A percentile compares a stretch with the other conserved stretches of the same genome.
Conservation (phyloP, 1,140 invertebrate genomes). For the Pristionchus pacificus region DNA sequence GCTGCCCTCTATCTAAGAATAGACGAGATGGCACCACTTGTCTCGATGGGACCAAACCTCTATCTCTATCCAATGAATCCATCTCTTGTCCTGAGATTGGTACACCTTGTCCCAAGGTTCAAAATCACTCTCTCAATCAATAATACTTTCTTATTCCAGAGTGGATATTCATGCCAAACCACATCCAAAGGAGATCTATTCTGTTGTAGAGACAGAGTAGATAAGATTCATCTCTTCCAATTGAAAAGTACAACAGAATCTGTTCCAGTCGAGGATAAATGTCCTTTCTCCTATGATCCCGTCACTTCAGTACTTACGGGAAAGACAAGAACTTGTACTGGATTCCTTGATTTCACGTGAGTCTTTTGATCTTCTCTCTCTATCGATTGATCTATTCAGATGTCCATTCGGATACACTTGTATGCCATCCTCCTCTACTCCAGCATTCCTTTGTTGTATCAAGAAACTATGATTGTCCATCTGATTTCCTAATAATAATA, state of each 20-base stretch:
- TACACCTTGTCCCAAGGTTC: not conserved
- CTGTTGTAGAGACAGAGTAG: no score
- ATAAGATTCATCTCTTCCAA: no score
- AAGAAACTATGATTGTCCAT: no score
- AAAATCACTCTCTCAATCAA: not conserved
- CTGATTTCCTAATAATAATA: no score
- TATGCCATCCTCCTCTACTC: not conserved
- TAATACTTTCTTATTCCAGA: not conserved
- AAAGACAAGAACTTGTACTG: not conserved
- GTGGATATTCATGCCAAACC: not conserved
- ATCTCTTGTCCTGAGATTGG: not conserved
- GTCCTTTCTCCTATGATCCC: not conserved
- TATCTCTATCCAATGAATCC: no score
- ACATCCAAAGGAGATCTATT: not conserved
- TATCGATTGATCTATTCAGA: no score
- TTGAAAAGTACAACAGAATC: not conserved
- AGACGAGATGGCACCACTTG: no score
- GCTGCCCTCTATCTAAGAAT: not conserved
- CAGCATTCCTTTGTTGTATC: not conserved
- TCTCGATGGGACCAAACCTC: no score
- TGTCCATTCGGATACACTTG: not conserved
- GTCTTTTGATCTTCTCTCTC: no score
- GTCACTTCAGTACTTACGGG: not conserved
- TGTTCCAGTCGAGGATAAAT: not conserved
- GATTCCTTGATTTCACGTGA: not conserved